phyloP scores from a whole-genome alignment of 2,888 invertebrate genomes.

The Leptopterna dolabrata region DNA sequence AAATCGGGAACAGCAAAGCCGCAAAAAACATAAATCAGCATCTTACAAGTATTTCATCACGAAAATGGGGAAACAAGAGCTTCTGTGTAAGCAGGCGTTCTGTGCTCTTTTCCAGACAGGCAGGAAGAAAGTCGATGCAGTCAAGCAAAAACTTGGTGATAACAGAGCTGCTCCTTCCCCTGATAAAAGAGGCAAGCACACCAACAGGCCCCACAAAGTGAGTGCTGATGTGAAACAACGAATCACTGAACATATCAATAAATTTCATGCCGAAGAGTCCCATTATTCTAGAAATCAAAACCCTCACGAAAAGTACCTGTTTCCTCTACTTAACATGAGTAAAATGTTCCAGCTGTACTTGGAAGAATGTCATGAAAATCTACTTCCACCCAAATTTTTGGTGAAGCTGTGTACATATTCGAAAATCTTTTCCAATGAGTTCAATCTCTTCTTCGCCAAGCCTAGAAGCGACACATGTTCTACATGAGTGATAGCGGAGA shows the following conservation, averaged over 20 bases:
- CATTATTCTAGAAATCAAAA: background rate
- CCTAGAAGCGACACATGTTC: constrained; percentile 62
- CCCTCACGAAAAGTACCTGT: background rate
- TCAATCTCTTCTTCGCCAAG: constrained; percentile 59
- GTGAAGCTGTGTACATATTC: background rate
- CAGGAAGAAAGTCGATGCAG: background rate
- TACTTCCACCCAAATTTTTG: background rate
- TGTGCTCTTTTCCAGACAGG: background rate
- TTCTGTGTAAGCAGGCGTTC: background rate
- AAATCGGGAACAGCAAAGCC: too few species aligned
- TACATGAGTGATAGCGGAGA: constrained; percentile 59
- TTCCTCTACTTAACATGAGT: background rate
- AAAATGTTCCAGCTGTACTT: background rate
- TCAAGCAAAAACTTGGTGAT: background rate
- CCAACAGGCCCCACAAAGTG: background rate
- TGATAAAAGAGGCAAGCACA: background rate
- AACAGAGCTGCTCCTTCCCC: background rate
- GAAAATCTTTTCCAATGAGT: background rate
- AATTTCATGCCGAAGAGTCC: background rate
- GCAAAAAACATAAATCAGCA: background rate
- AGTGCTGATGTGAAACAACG: background rate
- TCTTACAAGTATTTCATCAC: background rate
- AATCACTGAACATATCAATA: background rate
- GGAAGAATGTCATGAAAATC: background rate
- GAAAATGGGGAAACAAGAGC: background rate